Percentiles rank a stretch among this genome's conserved stretches.
phyloP scores from a whole-genome alignment of 1,140 invertebrate genomes.

The Aphelenchoides besseyi region DNA sequence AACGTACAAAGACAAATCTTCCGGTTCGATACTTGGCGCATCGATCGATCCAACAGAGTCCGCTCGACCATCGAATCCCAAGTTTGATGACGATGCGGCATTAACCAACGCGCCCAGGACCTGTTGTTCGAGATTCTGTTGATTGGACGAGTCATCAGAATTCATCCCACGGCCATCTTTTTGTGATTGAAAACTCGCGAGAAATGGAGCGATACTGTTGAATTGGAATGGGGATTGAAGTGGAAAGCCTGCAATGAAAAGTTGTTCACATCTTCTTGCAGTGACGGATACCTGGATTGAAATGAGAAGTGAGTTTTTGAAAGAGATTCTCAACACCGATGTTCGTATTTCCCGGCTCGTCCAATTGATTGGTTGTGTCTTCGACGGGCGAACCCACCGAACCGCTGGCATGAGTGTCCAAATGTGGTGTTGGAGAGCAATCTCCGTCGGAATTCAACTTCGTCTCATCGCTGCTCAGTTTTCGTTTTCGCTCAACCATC shows the following conservation, averaged over 20 bases:
- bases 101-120: background rate
- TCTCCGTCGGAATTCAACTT: background rate
- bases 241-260: background rate
- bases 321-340: conserved; percentile 11
- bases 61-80: background rate
- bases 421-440: background rate
- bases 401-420: background rate
- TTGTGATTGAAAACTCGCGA: background rate
- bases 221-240: conserved; percentile 8
- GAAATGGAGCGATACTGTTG: conserved; percentile 3
- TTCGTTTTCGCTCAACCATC: background rate
- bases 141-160: background rate
- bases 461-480: background rate
- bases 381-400: conserved; percentile 10
- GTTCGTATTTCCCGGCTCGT: conserved; percentile 15
- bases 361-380: background rate
- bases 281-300: background rate
- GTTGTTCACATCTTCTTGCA: background rate
- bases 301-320: conserved; percentile 56
- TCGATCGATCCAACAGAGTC: background rate
- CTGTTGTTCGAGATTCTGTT: background rate
- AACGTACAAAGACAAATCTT: conserved; percentile 15
- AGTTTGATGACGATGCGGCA: conserved; percentile 1
- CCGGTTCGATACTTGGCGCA: background rate
- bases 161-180: background rate